These are phyloP conservation scores for Cosmia pyralina DNA, from an alignment of 2,888 invertebrate genomes.

Conservation along the genomic window DNA sequence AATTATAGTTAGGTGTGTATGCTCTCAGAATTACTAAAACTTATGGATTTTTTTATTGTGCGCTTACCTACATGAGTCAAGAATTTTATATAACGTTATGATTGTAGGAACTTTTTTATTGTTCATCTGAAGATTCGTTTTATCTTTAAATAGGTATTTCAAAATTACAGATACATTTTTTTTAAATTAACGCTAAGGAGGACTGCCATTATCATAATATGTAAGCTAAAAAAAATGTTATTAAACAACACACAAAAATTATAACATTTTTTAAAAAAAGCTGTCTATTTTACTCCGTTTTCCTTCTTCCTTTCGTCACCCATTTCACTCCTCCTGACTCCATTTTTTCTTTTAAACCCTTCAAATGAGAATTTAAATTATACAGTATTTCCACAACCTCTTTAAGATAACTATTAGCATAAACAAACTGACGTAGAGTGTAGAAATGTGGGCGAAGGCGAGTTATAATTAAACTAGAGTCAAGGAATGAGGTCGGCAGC, in stretches of 20 bases:
- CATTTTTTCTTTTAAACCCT: neutral
- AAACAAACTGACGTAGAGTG: constrained; percentile 51
- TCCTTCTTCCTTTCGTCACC: neutral
- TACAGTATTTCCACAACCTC: constrained; percentile 8
- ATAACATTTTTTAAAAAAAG: neutral
- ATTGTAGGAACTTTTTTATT: neutral
- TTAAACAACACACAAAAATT: neutral
- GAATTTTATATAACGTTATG: neutral
- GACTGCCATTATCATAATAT: neutral
- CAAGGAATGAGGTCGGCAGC: constrained; percentile 75
- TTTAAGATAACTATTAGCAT: constrained; percentile 51
- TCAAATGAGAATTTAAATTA: neutral
- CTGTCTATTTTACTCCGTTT: neutral
- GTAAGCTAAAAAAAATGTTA: neutral
- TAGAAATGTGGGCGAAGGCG: constrained; percentile 70
- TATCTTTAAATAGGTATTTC: no score
- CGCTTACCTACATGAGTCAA: neutral
- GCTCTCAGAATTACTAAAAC: constrained; percentile 1
- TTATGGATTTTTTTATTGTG: constrained; percentile 10
- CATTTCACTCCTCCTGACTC: no score
- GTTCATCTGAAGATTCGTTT: neutral
- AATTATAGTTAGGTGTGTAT: constrained; percentile 35
- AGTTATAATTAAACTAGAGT: constrained; percentile 76
- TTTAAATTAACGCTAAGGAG: no score
- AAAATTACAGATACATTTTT: no score